Base-by-base conservation (phyloP, 1,140 invertebrate genomes). In the Neodiprion virginianus region DNA sequence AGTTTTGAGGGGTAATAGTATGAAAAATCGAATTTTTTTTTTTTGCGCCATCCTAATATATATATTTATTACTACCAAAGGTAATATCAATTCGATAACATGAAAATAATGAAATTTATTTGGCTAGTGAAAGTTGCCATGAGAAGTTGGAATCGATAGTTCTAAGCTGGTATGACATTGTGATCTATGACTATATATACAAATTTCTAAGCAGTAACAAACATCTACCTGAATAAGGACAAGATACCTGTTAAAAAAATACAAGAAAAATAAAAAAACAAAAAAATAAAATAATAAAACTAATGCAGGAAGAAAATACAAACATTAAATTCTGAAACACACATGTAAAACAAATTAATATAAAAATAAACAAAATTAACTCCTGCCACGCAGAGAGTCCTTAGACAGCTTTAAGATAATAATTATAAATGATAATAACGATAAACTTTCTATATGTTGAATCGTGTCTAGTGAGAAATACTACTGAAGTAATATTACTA, bases 401-500 rank as follows among this genome's bases (percentile, higher is more conserved):
- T 86, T 86, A 87, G 85, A 86, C 84, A 87, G 85, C 86, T 87
- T 87, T 86, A 87, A 87, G 85, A 87, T 84, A 86, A 85, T 85
- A 86, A 86, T 83, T 81, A 87, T 80, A 83, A 85, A 81, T 82
- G 72, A 85, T 86, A 85, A 85, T 85, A 85, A 85, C 81, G 83
- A 87, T 86, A 83, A 86, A 86, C 85, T 87, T 87, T 87, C 85
- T 87, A 86, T 87, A 87, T 87, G 86, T 87, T 87, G 86, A 86
- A 86, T 87, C 83, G 85, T 86, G 86, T 86, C 84, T 87, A 87
- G 86, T 85, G 83, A 86, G 82, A 86, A 81, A 77, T 78, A 81
- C 79, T 86, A 85, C 85, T 79, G 79, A 86, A 83, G 79, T 85
- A 87, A 84, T 78, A 81, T 78, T 84, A 85, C 78, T 87, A 83